A percentile compares a stretch with the other conserved stretches of the same genome.
Conservation (phyloP, 2,888 invertebrate species). For the Chromoteleia sp. region DNA sequence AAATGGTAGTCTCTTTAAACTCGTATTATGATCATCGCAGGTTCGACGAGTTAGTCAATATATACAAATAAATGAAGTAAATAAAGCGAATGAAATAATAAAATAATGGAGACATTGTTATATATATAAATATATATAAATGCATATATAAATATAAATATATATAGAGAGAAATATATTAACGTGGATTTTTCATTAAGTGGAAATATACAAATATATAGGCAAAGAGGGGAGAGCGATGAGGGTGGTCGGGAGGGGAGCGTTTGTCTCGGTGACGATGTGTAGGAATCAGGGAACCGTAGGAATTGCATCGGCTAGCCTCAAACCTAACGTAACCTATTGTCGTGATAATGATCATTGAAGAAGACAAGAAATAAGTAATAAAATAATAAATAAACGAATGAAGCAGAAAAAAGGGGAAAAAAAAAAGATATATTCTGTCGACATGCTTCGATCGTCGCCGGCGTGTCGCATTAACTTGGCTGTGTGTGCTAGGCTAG, state of each 20-base stretch:
- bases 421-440: conserved; percentile 68
- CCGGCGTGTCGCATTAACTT: conserved; percentile 80
- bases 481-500: conserved; percentile 84
- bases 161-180: conserved; percentile 68
- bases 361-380: conserved; percentile 10
- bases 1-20: conserved; percentile 78
- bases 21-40: conserved; percentile 78
- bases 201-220: conserved; percentile 63
- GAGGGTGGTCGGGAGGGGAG: neutral
- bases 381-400: conserved; percentile 8
- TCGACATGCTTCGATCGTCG: conserved; percentile 46
- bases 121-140: conserved; percentile 52
- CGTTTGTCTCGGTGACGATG: conserved; percentile 74
- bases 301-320: conserved; percentile 82
- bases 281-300: conserved; percentile 78
- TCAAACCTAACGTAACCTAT: conserved; percentile 72
- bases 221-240: conserved; percentile 27
- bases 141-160: conserved; percentile 58
- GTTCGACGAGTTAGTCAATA: conserved; percentile 78
- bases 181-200: conserved; percentile 57
- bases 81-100: conserved; percentile 53
- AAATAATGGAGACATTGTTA: conserved; percentile 72
- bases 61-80: conserved; percentile 66
- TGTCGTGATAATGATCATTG: conserved; percentile 71
- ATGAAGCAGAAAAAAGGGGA: neutral